These are phyloP conservation scores for Strigops habroptila DNA, from an alignment of 2,113 vertebrate species.

Conservation along the genomic window DNA sequence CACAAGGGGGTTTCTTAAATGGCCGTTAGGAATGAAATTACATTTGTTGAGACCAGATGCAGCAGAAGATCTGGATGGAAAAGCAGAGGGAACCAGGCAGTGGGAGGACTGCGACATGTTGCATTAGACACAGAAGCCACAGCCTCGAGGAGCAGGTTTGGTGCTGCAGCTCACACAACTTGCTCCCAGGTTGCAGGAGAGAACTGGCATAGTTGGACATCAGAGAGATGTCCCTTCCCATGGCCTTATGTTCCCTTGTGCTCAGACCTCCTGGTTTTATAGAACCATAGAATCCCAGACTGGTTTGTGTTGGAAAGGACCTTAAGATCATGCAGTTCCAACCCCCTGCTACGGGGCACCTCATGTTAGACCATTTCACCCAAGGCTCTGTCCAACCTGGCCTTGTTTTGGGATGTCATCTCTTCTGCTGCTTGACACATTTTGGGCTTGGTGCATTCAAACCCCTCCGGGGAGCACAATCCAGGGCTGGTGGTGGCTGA, in stretches of 20 bases:
- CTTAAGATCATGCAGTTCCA: too few species aligned
- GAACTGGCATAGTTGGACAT: fast-evolving
- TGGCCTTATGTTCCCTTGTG: neutral
- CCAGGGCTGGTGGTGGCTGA: neutral
- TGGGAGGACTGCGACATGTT: neutral
- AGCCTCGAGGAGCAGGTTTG: neutral
- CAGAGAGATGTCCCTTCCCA: neutral
- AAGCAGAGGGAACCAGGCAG: neutral
- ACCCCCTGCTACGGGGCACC: too few species aligned
- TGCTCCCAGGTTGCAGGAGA: neutral
- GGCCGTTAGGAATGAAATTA: neutral
- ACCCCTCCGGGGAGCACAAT: fast-evolving
- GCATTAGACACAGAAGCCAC: neutral
- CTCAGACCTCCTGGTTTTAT: neutral
- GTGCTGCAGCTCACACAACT: neutral
- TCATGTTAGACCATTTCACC: too few species aligned
- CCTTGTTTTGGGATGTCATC: neutral
- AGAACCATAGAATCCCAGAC: too few species aligned
- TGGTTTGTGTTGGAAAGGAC: too few species aligned
- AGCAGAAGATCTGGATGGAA: neutral
- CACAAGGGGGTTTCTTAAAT: conserved; percentile 31
- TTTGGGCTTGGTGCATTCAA: neutral
- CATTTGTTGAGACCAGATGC: conserved; percentile 22
- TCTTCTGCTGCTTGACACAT: neutral
- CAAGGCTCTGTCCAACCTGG: too few species aligned